Base-by-base conservation (phyloP, 2,113 vertebrate species). In the Daubentonia madagascariensis region DNA sequence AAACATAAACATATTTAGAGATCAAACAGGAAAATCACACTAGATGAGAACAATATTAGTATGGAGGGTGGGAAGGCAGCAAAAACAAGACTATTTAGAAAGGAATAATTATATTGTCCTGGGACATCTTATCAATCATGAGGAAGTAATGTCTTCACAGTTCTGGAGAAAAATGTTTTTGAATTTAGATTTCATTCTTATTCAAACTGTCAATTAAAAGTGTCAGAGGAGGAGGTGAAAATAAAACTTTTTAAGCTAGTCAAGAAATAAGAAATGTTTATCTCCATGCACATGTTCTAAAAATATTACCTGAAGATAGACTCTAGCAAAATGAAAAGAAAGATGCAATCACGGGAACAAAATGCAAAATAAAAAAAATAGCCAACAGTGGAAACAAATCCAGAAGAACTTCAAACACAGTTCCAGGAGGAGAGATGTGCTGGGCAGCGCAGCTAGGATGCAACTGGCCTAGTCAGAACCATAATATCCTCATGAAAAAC, bases 401-500 rank as follows among this genome's bases (percentile, higher is more conserved):
- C 63, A 88, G 43, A 80, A 59, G 17, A 86, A 20, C 40, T 73
- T 52, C 16, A 73, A 79, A 8, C 30, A 54, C 0, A 63, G 2
- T 61, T 89, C 9, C 6, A 40, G 32, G 32, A 23, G 18, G 25
- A 81, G 10, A 70, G 11, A 1, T 11, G 5, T 35, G 20, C 1
- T 8, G 9, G 32, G 25, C 20, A 73, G 16, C 25, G 37, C 6
- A 35, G 35, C 17, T 8, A 13, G 35, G 68, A 14, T 32, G 25
- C 1, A 22, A 4, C 5, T 0, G 0, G 6, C 32, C 17, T 2
- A 13, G 1, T 8, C 1, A 13, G 8, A 35, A 32, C 22, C 45
- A 3, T 5, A 3, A 89, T 5, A 32, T 17, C 57, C 35, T 54
- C 14, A 12, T 3, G 1, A 59, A 50, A 50, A 89, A 54, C 20